Evolutionary conservation across 2,797 vertebrate species (phyloP), one percentile per base, ranked within the genome.

Genomic region (Loris lydekkerianus): DNA sequence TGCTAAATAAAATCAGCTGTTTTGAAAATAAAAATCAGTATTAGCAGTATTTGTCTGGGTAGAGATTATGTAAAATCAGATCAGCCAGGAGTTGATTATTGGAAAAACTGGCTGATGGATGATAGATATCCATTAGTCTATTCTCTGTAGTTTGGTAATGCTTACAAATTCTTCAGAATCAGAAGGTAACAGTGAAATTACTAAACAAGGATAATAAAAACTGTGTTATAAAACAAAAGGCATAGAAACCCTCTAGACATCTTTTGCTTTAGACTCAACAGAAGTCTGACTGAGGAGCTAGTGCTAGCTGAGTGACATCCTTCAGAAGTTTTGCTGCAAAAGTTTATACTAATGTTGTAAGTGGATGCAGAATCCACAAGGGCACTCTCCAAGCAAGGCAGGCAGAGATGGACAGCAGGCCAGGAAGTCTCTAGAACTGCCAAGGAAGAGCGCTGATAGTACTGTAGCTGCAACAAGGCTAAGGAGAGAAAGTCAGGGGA

Each of bases 321-420:
- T 80, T 49, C 58, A 46, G 34, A 31, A 2, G 0, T 27, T 37
- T 11, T 13, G 13, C 60, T 49, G 15, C 61, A 20, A 15, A 65
- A 81, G 37, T 31, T 8, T 75, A 27, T 23, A 60, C 14, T 7
- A 3, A 23, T 13, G 34, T 61, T 37, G 27, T 37, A 72, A 58
- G 93, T 23, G 43, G 72, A 77, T 1, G 37, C 63, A 85, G 27
- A 53, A 49, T 58, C 5, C 7, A n/a, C 7, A 2, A 18, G 29
- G 53, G 63, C 83, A 3, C 17, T 70, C 40, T 93, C 78, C 92
- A 83, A 61, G 46, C 73, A 78, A 69, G 83, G 75, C 58, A 77
- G 53, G 86, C 63, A 61, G 46, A 93, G 95, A 80, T 65, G 84
- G 81, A 83, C 9, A 17, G 60, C 75, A 86, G 83, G 40, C 86